Base-by-base conservation (phyloP, 2,888 invertebrate species). In the Lypha dubia region DNA sequence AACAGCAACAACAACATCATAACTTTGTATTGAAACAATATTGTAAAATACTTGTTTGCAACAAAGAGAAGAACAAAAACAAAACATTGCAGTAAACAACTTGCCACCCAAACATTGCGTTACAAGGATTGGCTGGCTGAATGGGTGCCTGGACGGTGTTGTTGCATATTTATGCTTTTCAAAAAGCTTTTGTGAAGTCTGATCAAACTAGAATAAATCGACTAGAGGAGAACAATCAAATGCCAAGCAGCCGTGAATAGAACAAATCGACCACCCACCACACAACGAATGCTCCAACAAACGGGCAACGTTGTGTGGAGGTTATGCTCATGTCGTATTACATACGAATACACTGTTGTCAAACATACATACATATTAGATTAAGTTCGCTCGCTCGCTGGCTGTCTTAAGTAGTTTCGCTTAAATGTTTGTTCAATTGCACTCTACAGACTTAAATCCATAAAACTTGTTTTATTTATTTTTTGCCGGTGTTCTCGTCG, bases 211-310 rank as follows among this genome's bases (percentile, higher is more conserved):
- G 84, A 84, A 84, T 77, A 84, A 80, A 79, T 75, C 70, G 68
- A 41, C 58, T 32, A 71, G 38, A 38, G 20, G 51, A 38, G 70
- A 75, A 74, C 73, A 74, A 58, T 79, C 68, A 74, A 79, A 70
- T 70, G 67, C 73, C 38, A 74, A 51, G 46, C 67, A 70, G 70
- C 62, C 62, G n/a, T 41, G 68, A 32, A 35, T 44, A 51, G 67
- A 70, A 63, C 22, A 75, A 73, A 83, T 62, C 87, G 89, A 88
- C 89, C 89, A 89, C 89, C 89, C 89, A 89, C 89, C 89, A 88
- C n/a, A 68, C 87, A 65, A 71, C 32, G 20, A 28, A 76, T 58
- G 13, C 49, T 5, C 65, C 38, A 7, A 7, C 65, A 22, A 88
- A 68, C 87, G 87, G 86, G 87, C 88, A 83, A 87, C 84, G 73